A percentile compares a stretch with the other conserved stretches of the same genome.
These are phyloP conservation scores for Thermophis baileyi DNA, from an alignment of 2,113 vertebrate species.

Conservation along the genomic window DNA sequence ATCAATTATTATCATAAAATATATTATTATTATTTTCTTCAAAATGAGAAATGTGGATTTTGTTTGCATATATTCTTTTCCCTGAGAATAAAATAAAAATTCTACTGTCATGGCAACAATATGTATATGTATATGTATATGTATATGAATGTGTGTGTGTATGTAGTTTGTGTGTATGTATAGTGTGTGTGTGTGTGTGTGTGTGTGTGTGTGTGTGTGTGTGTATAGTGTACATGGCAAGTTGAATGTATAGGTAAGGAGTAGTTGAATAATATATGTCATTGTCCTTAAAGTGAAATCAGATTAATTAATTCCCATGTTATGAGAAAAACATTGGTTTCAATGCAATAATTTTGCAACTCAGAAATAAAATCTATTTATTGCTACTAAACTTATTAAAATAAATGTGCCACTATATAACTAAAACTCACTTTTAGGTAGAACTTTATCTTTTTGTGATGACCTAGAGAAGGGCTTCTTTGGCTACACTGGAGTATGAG, in stretches of 20 bases:
- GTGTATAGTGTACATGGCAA: not conserved
- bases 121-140: too few species aligned
- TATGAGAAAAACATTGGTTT: not conserved
- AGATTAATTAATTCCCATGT: not conserved
- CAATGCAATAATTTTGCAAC: not conserved
- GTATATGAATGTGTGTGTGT: too few species aligned
- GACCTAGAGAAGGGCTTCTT: too few species aligned
- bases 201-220: too few species aligned
- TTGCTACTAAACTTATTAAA: not conserved
- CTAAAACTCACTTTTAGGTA: not conserved
- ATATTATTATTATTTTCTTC: slow-evolving; percentile 11
- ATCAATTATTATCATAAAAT: slow-evolving; percentile 19
- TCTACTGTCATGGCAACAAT: slow-evolving; percentile 3
- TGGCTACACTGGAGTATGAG: not conserved
- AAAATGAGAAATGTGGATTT: slow-evolving; percentile 26
- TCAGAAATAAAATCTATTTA: not conserved
- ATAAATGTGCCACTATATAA: not conserved
- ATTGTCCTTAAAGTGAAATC: not conserved
- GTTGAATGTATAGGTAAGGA: not conserved
- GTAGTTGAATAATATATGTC: not conserved
- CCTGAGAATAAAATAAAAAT: slow-evolving; percentile 34
- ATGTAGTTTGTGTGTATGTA: too few species aligned
- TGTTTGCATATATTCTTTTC: slow-evolving; percentile 18
- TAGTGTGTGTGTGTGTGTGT: too few species aligned
- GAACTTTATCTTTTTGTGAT: not conserved